Evolutionary conservation across 2,888 invertebrate species (phyloP).

Genomic region (Mesorhabditis sp.): DNA sequence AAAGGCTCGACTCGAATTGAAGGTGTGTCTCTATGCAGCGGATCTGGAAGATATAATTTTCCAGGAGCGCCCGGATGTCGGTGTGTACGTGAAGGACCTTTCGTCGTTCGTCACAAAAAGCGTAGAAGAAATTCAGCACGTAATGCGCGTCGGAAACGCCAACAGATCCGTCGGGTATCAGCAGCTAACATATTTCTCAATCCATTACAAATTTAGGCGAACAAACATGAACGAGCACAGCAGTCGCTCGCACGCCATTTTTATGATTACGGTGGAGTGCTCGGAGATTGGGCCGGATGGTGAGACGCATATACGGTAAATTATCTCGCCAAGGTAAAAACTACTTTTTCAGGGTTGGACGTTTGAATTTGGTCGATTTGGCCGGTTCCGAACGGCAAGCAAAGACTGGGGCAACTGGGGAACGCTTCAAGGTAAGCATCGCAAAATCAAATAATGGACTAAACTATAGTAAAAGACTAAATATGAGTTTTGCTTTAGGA

Average conservation of each 20-base stretch:
- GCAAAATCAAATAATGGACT: too few species aligned
- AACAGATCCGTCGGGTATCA: slow-evolving; percentile 80
- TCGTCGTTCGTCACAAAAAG: slow-evolving; percentile 85
- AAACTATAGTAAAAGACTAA: too few species aligned
- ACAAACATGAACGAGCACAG: slow-evolving; percentile 99
- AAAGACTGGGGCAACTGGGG: slow-evolving; percentile 82
- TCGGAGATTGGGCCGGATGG: slow-evolving; percentile 69
- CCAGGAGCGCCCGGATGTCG: slow-evolving; percentile 35
- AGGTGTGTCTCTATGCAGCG: slow-evolving; percentile 76
- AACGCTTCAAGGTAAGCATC: slow-evolving; percentile 9
- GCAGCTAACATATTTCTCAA: not conserved
- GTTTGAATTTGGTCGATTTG: slow-evolving; percentile 91
- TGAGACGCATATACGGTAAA: slow-evolving; percentile 65
- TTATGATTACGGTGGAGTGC: slow-evolving; percentile 95
- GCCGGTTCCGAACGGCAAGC: slow-evolving; percentile 96
- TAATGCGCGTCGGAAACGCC: slow-evolving; percentile 87
- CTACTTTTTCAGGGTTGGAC: slow-evolving; percentile 70
- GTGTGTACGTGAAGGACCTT: slow-evolving; percentile 40
- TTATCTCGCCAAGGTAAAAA: not conserved
- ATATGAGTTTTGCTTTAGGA: slow-evolving; percentile 66
- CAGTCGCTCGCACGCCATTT: slow-evolving; percentile 84
- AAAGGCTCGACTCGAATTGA: slow-evolving; percentile 67
- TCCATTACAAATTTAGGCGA: slow-evolving; percentile 28
- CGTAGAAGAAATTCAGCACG: slow-evolving; percentile 83
- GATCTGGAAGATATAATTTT: slow-evolving; percentile 65